phyloP scores from a whole-genome alignment of 2,888 invertebrate genomes.

The Lepidocyrtoides sp. region DNA sequence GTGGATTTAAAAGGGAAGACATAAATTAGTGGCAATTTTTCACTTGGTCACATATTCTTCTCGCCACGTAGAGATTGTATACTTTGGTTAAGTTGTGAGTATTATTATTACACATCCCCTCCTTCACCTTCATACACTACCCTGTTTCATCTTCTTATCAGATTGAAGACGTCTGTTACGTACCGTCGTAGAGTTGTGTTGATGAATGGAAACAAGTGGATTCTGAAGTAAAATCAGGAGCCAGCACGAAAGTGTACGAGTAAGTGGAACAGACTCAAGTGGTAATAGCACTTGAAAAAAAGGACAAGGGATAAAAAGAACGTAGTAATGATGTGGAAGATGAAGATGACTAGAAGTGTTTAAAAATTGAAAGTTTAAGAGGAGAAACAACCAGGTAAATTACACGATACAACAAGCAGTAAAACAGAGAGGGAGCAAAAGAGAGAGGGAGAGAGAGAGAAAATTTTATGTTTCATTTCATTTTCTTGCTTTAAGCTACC shows the following conservation, averaged over 20 bases:
- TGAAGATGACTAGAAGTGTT: constrained; percentile 55
- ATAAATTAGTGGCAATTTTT: constrained; percentile 81
- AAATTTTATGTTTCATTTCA: constrained; percentile 75
- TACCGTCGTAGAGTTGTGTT: neutral
- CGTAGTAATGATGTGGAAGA: constrained; percentile 14
- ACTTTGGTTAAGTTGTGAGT: neutral
- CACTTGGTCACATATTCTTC: constrained; percentile 78
- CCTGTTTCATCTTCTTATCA: constrained; percentile 51
- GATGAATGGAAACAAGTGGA: constrained; percentile 29
- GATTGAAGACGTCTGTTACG: constrained; percentile 59
- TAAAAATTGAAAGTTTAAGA: constrained; percentile 68
- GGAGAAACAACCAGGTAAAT: constrained; percentile 76
- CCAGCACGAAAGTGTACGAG: neutral
- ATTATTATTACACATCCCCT: neutral
- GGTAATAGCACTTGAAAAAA: constrained; percentile 17
- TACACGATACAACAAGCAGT: constrained; percentile 71
- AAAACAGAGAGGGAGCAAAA: constrained; percentile 64
- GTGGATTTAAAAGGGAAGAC: constrained; percentile 67
- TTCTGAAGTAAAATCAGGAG: constrained; percentile 64
- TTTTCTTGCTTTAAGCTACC: constrained; percentile 2
- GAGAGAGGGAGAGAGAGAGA: neutral
- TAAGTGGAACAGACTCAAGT: constrained; percentile 34
- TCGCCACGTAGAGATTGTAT: constrained; percentile 32
- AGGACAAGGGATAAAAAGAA: neutral
- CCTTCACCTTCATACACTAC: neutral